Evolutionary conservation across 2,113 vertebrate species (phyloP), one percentile per base, ranked within the genome.

Genomic region (Microcebus ravelobensis): DNA sequence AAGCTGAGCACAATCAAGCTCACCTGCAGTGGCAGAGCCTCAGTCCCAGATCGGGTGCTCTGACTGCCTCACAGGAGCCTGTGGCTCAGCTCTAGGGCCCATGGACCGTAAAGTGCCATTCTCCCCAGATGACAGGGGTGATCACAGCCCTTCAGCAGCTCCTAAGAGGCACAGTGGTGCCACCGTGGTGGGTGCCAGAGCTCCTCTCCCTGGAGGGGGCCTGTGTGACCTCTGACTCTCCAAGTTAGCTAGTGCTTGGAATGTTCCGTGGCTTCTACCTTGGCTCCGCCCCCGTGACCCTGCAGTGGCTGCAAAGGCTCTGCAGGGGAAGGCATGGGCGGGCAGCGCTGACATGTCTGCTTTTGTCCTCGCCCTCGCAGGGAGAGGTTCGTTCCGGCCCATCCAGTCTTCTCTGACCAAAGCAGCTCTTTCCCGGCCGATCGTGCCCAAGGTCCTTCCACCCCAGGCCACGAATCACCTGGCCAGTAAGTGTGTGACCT

Each of bases 331-430:
- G 36, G 2, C 14, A 1, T 1, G 1, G 27, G 18, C 9, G 7
- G 14, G 31, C 15, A 4, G 3, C 4, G 14, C 13, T 83, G 55
- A 94, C 17, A 1, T 2, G 2, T 29, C 20, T 94, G 14, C 55
- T 71, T 97, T 94, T 97, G 55, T 94, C 76, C 87, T 97, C 15
- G 3, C 67, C 11, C 79, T 88, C n/a, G 31, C 90, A 99, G 99
- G 99, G 86, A 99, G 99, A 96, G 99, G 99, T 96, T 99, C 99
- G 0, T 99, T 99, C 98, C 99, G 99, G 94, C 99, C 99, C 67
- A 99, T 99, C 98, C 99, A 99, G 96, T 98, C 99, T 68, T 99
- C 99, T 8, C 98, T 99, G 86, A 98, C 98, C 97, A 99, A 99
- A 95, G 97, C 99, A 45, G 97, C 99, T 82, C 97, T 99, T 88